A percentile compares a stretch with the other conserved stretches of the same genome.
These are phyloP conservation scores for Pseudomyrmex cubaensis DNA, from an alignment of 1,140 invertebrate genomes.

Conservation along the genomic window DNA sequence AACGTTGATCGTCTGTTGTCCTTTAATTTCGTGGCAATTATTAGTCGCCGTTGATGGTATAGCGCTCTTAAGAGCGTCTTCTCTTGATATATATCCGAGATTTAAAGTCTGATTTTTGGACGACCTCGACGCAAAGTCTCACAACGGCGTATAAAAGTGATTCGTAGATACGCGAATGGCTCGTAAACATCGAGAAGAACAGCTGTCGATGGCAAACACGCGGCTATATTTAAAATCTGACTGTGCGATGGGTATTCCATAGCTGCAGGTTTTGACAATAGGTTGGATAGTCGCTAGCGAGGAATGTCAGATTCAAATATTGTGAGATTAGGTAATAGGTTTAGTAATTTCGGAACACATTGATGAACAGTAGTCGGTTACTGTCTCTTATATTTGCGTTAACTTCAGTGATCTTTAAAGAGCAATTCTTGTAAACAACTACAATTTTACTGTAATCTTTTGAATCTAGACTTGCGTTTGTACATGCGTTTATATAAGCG, in stretches of 20 bases:
- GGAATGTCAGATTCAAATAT: conserved; percentile 54
- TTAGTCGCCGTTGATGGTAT: background rate
- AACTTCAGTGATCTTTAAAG: conserved; percentile 46
- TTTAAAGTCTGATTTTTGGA: conserved; percentile 30
- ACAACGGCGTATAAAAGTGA: conserved; percentile 76
- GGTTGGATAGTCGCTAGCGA: conserved; percentile 31
- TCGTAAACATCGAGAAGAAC: conserved; percentile 81
- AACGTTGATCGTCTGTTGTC: conserved; percentile 25
- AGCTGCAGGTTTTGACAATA: conserved; percentile 61
- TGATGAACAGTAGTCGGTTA: background rate
- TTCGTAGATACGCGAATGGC: conserved; percentile 79
- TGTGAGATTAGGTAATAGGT: conserved; percentile 39
- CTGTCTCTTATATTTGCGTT: background rate
- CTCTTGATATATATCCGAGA: background rate
- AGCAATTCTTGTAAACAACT: conserved; percentile 49
- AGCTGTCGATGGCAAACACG: conserved; percentile 83
- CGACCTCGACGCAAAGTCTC: conserved; percentile 39
- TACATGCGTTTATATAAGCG: background rate
- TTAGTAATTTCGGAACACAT: conserved; percentile 46
- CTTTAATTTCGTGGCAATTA: conserved; percentile 42
- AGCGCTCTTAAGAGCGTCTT: background rate
- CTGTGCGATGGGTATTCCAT: conserved; percentile 55
- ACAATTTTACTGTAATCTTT: conserved; percentile 15
- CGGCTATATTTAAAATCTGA: conserved; percentile 81
- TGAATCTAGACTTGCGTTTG: conserved; percentile 36